Percentiles rank a stretch among this genome's conserved stretches.
phyloP scores from a whole-genome alignment of 2,888 invertebrate species.

The Schrankia costaestrigalis region DNA sequence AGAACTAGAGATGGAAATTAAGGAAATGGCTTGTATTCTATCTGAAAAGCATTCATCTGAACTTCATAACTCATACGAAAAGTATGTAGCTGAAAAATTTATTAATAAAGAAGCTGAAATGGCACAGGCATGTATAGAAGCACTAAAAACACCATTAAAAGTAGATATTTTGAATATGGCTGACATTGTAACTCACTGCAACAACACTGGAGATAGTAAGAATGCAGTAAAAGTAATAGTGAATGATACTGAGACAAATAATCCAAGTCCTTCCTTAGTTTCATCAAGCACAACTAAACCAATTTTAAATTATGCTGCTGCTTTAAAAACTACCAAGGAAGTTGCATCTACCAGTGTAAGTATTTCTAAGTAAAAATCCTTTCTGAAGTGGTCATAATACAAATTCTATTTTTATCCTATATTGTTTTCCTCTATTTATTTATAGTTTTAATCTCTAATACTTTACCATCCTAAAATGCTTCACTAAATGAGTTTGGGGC shows the following conservation, averaged over 20 bases:
- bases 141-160: conserved; percentile 52
- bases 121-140: conserved; percentile 65
- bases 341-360: conserved; percentile 64
- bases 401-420: no score
- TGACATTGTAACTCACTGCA: conserved; percentile 47
- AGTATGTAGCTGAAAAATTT: conserved; percentile 51
- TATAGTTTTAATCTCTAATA: no score
- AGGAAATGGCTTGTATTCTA: conserved; percentile 66
- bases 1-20: conserved; percentile 71
- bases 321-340: conserved; percentile 53
- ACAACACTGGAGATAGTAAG: conserved; percentile 41
- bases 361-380: no score
- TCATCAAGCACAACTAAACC: conserved; percentile 44
- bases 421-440: no score
- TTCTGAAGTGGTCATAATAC: no score
- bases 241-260: conserved; percentile 41
- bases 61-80: conserved; percentile 50
- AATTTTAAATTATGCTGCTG: conserved; percentile 62
- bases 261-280: conserved; percentile 47
- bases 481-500: no score
- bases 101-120: conserved; percentile 60
- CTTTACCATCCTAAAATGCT: no score
- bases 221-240: conserved; percentile 42
- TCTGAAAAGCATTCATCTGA: conserved; percentile 63
- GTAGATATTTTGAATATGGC: conserved; percentile 56